A percentile compares a stretch with the other conserved stretches of the same genome.
phyloP scores from a whole-genome alignment of 1,140 invertebrate species.

The Bombyx mandarina region DNA sequence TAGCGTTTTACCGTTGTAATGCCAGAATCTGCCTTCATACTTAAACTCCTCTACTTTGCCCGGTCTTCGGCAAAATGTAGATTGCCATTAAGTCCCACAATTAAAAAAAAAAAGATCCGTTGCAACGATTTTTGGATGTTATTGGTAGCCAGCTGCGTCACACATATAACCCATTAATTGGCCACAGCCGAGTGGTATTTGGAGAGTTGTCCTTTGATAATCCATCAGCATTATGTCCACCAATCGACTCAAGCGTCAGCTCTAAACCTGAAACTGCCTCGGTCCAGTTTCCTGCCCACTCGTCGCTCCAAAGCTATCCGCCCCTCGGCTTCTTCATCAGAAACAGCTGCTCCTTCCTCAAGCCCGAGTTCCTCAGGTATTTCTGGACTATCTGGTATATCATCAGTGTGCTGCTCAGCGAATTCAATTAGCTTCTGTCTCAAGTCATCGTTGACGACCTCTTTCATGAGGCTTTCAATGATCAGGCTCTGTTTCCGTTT shows the following conservation, averaged over 20 bases:
- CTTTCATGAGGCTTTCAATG: slow-evolving; percentile 34
- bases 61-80: no score
- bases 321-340: slow-evolving; percentile 10
- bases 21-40: no score
- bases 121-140: no score
- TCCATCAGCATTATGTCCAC: neutral
- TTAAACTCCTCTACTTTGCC: no score
- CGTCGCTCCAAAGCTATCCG: slow-evolving; percentile 26
- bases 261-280: slow-evolving; percentile 26
- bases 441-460: slow-evolving; percentile 32
- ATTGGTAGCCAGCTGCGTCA: neutral
- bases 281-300: slow-evolving; percentile 15
- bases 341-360: slow-evolving; percentile 8
- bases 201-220: neutral
- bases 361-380: slow-evolving; percentile 3
- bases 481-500: slow-evolving; percentile 36
- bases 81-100: no score
- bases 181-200: no score
- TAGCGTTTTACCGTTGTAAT: no score
- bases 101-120: no score
- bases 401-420: slow-evolving; percentile 4
- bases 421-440: slow-evolving; percentile 14
- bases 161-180: no score
- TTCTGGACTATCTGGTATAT: slow-evolving; percentile 2
- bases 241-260: slow-evolving; percentile 15